A percentile compares a stretch with the other conserved stretches of the same genome.
Evolutionary conservation across 2,888 invertebrate genomes (phyloP).

Genomic region (Eupithecia pulchellata): DNA sequence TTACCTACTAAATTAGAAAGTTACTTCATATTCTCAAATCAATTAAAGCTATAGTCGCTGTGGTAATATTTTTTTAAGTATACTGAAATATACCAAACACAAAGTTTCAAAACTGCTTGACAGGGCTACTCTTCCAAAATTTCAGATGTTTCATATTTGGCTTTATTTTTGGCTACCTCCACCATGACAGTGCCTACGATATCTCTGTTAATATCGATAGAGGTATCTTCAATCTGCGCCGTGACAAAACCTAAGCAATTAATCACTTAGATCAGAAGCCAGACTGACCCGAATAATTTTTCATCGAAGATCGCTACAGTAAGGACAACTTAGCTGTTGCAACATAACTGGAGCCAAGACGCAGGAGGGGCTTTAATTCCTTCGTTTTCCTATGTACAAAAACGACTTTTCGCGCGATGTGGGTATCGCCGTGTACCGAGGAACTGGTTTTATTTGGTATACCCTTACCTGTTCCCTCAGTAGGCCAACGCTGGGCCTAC

Average conservation of each 20-base stretch:
- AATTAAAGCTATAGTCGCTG: no score
- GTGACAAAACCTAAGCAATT: constrained; percentile 26
- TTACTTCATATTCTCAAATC: background rate
- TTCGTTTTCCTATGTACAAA: no score
- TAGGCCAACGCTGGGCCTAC: no score
- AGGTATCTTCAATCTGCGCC: background rate
- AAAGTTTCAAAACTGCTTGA: no score
- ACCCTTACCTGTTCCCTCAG: no score
- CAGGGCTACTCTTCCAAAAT: no score
- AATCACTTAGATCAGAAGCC: constrained; percentile 35
- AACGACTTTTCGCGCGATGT: no score
- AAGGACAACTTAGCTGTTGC: background rate
- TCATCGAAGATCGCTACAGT: constrained; percentile 48
- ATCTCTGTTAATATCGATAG: background rate
- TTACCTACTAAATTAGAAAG: background rate
- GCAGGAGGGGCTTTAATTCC: background rate
- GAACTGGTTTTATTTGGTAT: no score
- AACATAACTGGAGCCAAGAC: background rate
- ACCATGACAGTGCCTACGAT: background rate
- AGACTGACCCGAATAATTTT: constrained; percentile 47
- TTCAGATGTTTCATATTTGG: no score
- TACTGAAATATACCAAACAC: no score
- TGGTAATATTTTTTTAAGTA: no score
- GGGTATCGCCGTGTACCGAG: no score
- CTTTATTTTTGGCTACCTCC: background rate